Evolutionary conservation across 2,797 vertebrate species (phyloP).

Genomic region (Heterohyrax brucei): DNA sequence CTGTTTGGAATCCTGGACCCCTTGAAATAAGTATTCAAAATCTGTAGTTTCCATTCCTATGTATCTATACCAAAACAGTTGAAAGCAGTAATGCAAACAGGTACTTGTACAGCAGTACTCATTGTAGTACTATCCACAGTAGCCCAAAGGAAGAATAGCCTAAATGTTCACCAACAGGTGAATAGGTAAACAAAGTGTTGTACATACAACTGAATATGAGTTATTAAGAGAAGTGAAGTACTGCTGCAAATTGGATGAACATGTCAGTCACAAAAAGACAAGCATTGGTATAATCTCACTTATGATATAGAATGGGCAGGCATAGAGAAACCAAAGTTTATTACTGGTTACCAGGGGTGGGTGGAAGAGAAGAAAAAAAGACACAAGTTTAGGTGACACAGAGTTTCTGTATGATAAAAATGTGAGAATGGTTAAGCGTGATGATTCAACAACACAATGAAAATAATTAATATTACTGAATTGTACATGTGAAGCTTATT

Average conservation of each 20-base stretch:
- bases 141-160: background rate
- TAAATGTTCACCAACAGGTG: background rate
- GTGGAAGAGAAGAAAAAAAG: background rate
- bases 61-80: background rate
- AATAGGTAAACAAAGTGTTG: background rate
- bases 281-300: background rate
- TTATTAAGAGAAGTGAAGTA: background rate
- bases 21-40: constrained; percentile 50
- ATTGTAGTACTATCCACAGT: background rate
- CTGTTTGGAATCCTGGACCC: background rate
- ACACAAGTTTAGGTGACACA: background rate
- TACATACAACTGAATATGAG: background rate
- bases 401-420: background rate
- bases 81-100: background rate
- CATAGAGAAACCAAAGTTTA: background rate
- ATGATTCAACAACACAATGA: background rate
- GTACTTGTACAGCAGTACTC: background rate
- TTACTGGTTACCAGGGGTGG: background rate
- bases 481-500: background rate
- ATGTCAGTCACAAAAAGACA: background rate
- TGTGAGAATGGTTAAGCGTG: background rate
- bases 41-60: background rate
- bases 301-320: background rate
- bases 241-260: background rate
- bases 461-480: background rate